Percentiles rank a stretch among this genome's conserved stretches.
Conservation (phyloP, 2,797 vertebrate genomes). For the Spinus pinus region DNA sequence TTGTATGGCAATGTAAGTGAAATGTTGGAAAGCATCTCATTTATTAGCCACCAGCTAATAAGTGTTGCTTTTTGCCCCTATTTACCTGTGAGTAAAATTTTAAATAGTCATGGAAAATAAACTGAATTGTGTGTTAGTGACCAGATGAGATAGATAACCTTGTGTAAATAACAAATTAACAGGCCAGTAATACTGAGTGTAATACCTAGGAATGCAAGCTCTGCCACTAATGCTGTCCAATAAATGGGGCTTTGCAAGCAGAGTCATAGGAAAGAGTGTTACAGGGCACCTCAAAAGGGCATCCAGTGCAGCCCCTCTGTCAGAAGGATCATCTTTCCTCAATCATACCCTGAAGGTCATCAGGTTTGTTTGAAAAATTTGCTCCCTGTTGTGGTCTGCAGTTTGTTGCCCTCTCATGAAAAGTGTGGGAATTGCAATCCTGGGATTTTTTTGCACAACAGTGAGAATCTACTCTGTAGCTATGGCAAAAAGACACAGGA, state of each 20-base stretch:
- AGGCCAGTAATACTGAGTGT: not conserved
- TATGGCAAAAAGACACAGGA: not conserved
- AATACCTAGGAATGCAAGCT: not conserved
- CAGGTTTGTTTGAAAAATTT: not conserved
- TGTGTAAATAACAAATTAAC: not conserved
- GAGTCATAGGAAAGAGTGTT: not conserved
- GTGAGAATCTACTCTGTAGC: not conserved
- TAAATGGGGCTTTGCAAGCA: not conserved
- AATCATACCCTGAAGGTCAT: not conserved
- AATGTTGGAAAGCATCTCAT: not conserved
- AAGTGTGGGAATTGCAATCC: not conserved
- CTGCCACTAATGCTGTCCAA: not conserved
- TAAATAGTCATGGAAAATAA: not conserved
- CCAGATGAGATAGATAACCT: not conserved
- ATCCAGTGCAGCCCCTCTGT: not conserved
- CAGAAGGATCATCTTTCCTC: not conserved
- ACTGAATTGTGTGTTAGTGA: not conserved
- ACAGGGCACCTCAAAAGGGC: not conserved
- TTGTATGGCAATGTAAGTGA: not conserved
- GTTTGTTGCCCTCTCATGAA: not conserved
- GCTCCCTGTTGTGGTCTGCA: not conserved
- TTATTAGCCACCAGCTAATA: not conserved
- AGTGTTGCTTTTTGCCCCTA: not conserved
- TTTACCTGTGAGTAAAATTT: not conserved
- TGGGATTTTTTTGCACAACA: rapidly evolving